Base-by-base conservation (phyloP, 2,888 invertebrate species). In the Rapana venosa region DNA sequence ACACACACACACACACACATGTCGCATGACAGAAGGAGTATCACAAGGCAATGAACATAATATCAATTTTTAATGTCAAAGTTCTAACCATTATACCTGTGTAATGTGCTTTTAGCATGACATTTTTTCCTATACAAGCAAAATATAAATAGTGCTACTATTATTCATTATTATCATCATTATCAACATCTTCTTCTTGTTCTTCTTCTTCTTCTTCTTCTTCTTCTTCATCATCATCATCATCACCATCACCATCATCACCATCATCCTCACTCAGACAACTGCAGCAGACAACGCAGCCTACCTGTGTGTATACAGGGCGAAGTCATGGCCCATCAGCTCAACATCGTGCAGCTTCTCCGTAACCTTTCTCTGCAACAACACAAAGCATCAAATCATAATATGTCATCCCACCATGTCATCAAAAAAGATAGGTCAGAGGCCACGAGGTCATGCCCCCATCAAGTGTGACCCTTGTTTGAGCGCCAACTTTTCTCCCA, bases 241-340 rank as follows among this genome's bases (percentile, higher is more conserved):
- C 47, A 47, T 47, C 47, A 47, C 8, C 47, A 8, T 8, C 47
- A 47, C 8, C 47, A 47, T 47, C 47, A 47, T 47, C 47, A 47
- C 47, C 8, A 47, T 47, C 2, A 5, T 47, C 47, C 2, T 47
- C 8, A 47, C 8, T 47, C 47, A 47, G 47, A 47, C 47, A 47
- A 47, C 2, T 47, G 47, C 47, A 47, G 47, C 47, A 47, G 20
- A 66, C 5, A 22, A 26, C 47, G 0, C 26, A 36, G 5, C 26
- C 4, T 70, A 89, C 89, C 89, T 89, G 30, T 89, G 70, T 8
- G 89, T 89, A 85, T 89, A 89, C 17, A 89, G 77, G 32, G 26
- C 26, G 35, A 70, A 84, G 47, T 35, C 36, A 22, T n/a, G 26
- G 32, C 83, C 89, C 61, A 89, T 84, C 36, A 89, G 47, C 5